Percentiles rank a stretch among this genome's conserved stretches.
phyloP scores from a whole-genome alignment of 2,888 invertebrate genomes.

The Endotricha flammealis region DNA sequence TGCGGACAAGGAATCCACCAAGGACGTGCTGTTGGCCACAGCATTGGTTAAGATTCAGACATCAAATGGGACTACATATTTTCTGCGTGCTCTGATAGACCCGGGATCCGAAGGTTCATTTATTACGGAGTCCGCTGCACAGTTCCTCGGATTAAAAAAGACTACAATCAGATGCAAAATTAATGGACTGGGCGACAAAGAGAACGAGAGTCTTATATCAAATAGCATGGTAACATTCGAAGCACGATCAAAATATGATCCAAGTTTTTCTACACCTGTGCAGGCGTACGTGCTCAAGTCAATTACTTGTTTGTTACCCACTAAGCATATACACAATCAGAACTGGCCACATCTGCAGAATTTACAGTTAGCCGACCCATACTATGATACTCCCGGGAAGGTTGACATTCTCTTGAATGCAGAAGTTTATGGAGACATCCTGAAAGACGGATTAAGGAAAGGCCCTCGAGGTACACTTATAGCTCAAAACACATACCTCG shows the following conservation, averaged over 20 bases:
- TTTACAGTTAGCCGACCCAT: conserved; percentile 13
- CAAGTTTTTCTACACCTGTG: conserved; percentile 9
- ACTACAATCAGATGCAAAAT: conserved; percentile 14
- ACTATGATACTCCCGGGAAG: conserved; percentile 9
- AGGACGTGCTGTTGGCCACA: conserved; percentile 24
- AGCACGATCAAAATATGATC: conserved; percentile 12
- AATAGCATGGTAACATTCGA: conserved; percentile 17
- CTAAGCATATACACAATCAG: conserved; percentile 1
- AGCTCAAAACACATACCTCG: conserved; percentile 19
- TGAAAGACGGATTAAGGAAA: conserved; percentile 10
- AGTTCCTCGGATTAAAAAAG: conserved; percentile 20
- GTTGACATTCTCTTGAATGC: conserved; percentile 16
- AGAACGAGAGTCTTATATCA: conserved; percentile 1
- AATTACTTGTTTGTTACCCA: conserved; percentile 15
- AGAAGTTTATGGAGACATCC: conserved; percentile 10
- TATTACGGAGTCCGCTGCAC: conserved; percentile 25
- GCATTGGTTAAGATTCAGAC: conserved; percentile 22
- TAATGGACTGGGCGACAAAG: conserved; percentile 17
- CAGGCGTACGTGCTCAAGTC: conserved; percentile 19
- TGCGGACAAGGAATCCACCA: neutral
- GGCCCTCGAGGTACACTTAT: conserved; percentile 10
- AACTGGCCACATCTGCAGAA: conserved; percentile 6
- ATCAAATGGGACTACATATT: conserved; percentile 9
- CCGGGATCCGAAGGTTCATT: conserved; percentile 28
- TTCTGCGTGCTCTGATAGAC: conserved; percentile 22